Percentiles rank a stretch among this genome's conserved stretches.
Evolutionary conservation across 1,140 invertebrate genomes (phyloP).

Genomic region (Drosophila parabipectinata): DNA sequence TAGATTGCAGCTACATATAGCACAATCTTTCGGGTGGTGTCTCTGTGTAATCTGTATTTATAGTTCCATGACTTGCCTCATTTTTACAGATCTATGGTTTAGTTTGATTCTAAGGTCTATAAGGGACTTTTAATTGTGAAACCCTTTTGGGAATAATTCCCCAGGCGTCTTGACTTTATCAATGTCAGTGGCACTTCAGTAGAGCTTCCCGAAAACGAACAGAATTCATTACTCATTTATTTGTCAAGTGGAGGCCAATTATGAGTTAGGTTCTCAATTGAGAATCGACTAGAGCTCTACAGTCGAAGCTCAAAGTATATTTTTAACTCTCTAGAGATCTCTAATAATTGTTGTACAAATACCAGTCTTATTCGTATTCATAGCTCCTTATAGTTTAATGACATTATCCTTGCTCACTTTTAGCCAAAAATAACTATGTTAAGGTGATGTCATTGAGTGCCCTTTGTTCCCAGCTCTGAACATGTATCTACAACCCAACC

Average conservation of each 20-base stretch:
- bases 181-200: constrained; percentile 44
- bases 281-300: neutral
- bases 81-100: constrained; percentile 3
- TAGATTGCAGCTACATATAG: constrained; percentile 20
- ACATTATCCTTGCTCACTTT: neutral
- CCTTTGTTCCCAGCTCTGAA: constrained; percentile 39
- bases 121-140: neutral
- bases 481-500: neutral
- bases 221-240: constrained; percentile 21
- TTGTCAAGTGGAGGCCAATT: constrained; percentile 33
- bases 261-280: constrained; percentile 27
- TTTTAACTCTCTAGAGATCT: neutral
- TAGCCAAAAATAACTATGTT: neutral
- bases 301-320: neutral
- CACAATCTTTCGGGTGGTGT: constrained; percentile 19
- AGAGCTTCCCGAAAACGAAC: constrained; percentile 30
- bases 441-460: constrained; percentile 30
- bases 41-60: constrained; percentile 35
- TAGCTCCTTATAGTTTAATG: too few relatives aligned
- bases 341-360: too few relatives aligned
- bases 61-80: constrained; percentile 26
- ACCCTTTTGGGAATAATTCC: constrained; percentile 13
- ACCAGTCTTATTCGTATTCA: neutral
- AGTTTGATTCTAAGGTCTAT: too few relatives aligned
- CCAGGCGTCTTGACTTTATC: constrained; percentile 33